Percentiles rank a stretch among this genome's conserved stretches.
These are phyloP conservation scores for Parazoanthus darwini DNA, from an alignment of 92 coral and sea anemone species.

Conservation along the genomic window DNA sequence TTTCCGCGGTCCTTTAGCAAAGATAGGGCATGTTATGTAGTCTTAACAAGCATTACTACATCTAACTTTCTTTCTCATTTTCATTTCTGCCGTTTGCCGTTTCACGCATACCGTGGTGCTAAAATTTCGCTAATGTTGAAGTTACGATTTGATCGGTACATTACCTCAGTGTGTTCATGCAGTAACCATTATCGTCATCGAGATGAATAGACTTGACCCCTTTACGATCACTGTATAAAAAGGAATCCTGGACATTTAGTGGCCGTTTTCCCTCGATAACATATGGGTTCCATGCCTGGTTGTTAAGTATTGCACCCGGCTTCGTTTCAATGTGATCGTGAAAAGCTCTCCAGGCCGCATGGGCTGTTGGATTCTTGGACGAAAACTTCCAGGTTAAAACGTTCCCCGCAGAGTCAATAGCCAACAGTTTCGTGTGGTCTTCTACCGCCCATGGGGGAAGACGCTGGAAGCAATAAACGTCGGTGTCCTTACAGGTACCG, in stretches of 20 bases:
- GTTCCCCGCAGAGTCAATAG: slow-evolving; percentile 55
- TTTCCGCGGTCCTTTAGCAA: too few relatives aligned
- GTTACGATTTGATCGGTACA: not conserved
- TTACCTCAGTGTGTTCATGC: slow-evolving; percentile 45
- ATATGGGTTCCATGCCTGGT: slow-evolving; percentile 62
- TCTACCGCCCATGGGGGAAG: slow-evolving; percentile 75
- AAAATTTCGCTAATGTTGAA: not conserved
- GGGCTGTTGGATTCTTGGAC: slow-evolving; percentile 59
- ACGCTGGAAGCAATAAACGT: slow-evolving; percentile 69
- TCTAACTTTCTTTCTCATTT: too few relatives aligned
- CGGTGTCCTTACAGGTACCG: slow-evolving; percentile 63
- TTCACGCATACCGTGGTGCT: too few relatives aligned
- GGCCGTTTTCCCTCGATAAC: slow-evolving; percentile 60
- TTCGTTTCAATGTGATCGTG: slow-evolving; percentile 70
- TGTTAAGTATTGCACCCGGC: slow-evolving; percentile 54
- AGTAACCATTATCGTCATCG: slow-evolving; percentile 77
- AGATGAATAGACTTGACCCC: slow-evolving; percentile 65
- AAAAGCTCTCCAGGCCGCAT: slow-evolving; percentile 74
- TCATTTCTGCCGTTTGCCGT: too few relatives aligned
- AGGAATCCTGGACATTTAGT: slow-evolving; percentile 59
- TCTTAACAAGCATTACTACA: too few relatives aligned
- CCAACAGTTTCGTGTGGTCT: slow-evolving; percentile 63
- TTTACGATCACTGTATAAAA: slow-evolving; percentile 52
- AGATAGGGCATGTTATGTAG: too few relatives aligned
- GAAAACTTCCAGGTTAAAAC: slow-evolving; percentile 64